Conservation (phyloP, 2,888 invertebrate genomes). For the Stenichneumon culpator region DNA sequence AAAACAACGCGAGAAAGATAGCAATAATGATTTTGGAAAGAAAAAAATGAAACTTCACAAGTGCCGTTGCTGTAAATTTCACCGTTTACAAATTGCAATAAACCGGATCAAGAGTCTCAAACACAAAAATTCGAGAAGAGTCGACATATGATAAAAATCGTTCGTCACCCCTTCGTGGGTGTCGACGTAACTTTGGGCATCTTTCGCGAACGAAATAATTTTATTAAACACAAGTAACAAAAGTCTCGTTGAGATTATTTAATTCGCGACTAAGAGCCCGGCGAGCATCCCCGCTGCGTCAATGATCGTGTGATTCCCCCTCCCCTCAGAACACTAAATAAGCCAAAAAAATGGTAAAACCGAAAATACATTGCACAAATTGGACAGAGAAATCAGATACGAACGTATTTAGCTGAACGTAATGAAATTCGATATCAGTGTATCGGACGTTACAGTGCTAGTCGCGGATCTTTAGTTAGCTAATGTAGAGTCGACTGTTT, state of each 20-base stretch:
- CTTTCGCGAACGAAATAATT: slow-evolving; percentile 33
- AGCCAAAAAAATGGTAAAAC: not conserved
- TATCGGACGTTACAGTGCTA: slow-evolving; percentile 33
- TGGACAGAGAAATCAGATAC: slow-evolving; percentile 6
- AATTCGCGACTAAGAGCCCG: slow-evolving; percentile 59
- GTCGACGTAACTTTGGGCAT: slow-evolving; percentile 16
- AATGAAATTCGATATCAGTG: slow-evolving; percentile 27
- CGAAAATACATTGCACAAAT: slow-evolving; percentile 30
- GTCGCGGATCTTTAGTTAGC: slow-evolving; percentile 67
- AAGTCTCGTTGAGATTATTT: slow-evolving; percentile 27
- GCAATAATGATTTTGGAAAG: slow-evolving; percentile 2
- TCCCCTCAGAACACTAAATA: slow-evolving; percentile 3
- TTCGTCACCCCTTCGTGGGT: not conserved
- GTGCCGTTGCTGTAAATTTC: slow-evolving; percentile 61
- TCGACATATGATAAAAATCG: slow-evolving; percentile 34
- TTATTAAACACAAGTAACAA: slow-evolving; percentile 7
- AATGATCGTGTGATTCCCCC: slow-evolving; percentile 15
- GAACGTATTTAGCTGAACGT: slow-evolving; percentile 11
- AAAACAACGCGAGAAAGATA: slow-evolving; percentile 13
- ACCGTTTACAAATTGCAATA: slow-evolving; percentile 60
- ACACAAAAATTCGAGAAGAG: slow-evolving; percentile 29
- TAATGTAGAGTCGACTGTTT: slow-evolving; percentile 63
- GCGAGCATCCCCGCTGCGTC: slow-evolving; percentile 59
- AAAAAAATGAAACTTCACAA: slow-evolving; percentile 14
- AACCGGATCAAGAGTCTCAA: slow-evolving; percentile 45